These are phyloP conservation scores for Eudyptes chrysolophus DNA, from an alignment of 2,113 vertebrate genomes.

Conservation along the genomic window DNA sequence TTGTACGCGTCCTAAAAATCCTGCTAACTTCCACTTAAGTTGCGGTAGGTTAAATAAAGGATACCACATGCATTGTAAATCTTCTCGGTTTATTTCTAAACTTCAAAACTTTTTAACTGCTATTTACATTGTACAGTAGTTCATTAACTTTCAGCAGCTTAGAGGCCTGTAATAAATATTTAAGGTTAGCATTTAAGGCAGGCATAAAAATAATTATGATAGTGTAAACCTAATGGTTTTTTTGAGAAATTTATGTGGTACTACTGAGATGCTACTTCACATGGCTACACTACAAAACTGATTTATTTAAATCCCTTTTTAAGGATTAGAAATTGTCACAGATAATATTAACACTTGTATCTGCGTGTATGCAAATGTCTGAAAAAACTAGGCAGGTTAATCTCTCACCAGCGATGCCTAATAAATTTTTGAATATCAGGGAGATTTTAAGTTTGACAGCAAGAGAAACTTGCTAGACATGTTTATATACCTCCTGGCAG, in stretches of 20 bases:
- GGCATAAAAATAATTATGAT: neutral
- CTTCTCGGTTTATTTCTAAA: neutral
- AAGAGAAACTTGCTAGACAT: constrained; percentile 33
- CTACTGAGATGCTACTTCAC: neutral
- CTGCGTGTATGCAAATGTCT: neutral
- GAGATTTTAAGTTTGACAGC: constrained; percentile 57
- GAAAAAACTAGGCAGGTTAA: constrained; percentile 26
- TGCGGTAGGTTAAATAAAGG: neutral
- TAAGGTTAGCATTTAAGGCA: neutral
- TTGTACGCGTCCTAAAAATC: neutral
- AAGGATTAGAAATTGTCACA: constrained; percentile 12
- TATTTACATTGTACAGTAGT: neutral
- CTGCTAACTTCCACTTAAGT: neutral
- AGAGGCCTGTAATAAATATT: neutral
- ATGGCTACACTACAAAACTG: neutral
- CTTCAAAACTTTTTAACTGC: neutral
- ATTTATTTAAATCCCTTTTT: constrained; percentile 23
- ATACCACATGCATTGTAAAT: neutral
- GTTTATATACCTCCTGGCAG: constrained; percentile 43
- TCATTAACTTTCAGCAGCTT: neutral
- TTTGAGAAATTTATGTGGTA: neutral
- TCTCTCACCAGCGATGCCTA: neutral
- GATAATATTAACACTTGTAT: constrained; percentile 19
- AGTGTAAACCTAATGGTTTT: neutral
- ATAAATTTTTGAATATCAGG: constrained; percentile 31